Evolutionary conservation across 2,797 vertebrate genomes (phyloP).

Genomic region (Hydrolagus colliei): DNA sequence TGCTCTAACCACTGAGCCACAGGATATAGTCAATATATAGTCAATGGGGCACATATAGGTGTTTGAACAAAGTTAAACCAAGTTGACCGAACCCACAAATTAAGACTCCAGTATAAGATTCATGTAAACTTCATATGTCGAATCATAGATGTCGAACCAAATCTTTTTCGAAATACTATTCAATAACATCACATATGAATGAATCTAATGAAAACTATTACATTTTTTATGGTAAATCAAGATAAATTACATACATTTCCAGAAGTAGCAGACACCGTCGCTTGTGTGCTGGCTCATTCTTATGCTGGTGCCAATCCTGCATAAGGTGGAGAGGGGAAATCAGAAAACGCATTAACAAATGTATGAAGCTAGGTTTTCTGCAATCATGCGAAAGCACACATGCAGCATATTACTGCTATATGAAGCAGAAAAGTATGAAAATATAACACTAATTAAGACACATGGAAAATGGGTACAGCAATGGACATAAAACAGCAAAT

Average conservation of each 20-base stretch:
- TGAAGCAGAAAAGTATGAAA: neutral
- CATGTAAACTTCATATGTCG: too few relatives aligned
- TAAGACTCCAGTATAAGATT: too few relatives aligned
- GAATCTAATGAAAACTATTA: neutral
- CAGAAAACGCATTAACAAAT: neutral
- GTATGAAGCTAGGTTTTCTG: neutral
- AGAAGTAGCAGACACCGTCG: constrained; percentile 20
- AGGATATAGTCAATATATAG: too few relatives aligned
- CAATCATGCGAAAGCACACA: neutral
- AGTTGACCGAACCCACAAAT: too few relatives aligned
- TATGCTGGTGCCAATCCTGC: constrained; percentile 24
- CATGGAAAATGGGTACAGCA: neutral
- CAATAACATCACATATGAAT: too few relatives aligned
- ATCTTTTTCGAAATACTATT: too few relatives aligned
- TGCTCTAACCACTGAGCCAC: too few relatives aligned
- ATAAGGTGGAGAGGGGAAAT: neutral
- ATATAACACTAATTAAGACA: neutral
- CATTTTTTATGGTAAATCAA: constrained; percentile 17
- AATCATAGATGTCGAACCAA: too few relatives aligned
- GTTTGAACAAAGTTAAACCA: too few relatives aligned
- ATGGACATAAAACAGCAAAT: neutral
- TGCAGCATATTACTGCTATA: neutral
- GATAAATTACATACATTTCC: constrained; percentile 25
- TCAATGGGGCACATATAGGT: too few relatives aligned
- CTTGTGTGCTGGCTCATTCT: constrained; percentile 26